Evolutionary conservation across 2,888 invertebrate species (phyloP).

Genomic region (Nymphalis polychloros): DNA sequence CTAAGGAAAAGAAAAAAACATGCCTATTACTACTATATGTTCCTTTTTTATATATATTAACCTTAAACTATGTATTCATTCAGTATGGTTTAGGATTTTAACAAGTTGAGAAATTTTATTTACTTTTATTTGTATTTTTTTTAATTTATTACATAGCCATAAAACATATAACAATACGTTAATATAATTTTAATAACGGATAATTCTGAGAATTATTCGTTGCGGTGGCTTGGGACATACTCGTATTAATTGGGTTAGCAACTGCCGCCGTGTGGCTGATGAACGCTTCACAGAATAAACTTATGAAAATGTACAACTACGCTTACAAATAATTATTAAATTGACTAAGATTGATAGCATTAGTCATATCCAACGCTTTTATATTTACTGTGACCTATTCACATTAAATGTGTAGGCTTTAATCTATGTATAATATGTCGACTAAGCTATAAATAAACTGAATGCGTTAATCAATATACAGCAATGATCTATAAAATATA

Average conservation of each 20-base stretch:
- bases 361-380: neutral
- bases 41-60: too few relatives aligned
- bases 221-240: constrained; percentile 31
- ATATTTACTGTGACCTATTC: neutral
- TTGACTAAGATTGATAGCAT: neutral
- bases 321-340: constrained; percentile 18
- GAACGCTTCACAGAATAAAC: constrained; percentile 30
- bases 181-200: constrained; percentile 22
- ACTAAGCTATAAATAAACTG: too few relatives aligned
- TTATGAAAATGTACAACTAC: constrained; percentile 30
- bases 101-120: too few relatives aligned
- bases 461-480: too few relatives aligned
- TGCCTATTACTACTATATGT: too few relatives aligned
- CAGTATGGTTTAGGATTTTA: too few relatives aligned
- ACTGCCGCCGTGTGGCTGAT: constrained; percentile 25
- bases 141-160: neutral
- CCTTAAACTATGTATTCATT: too few relatives aligned
- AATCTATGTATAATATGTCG: neutral
- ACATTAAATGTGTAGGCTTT: neutral
- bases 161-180: constrained; percentile 13
- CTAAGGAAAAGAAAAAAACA: too few relatives aligned
- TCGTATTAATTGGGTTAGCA: constrained; percentile 36
- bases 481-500: too few relatives aligned
- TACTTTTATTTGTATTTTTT: too few relatives aligned
- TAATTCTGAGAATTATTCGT: constrained; percentile 31